Base-by-base conservation (phyloP, 2,113 vertebrate species). In the Trichechus manatus region DNA sequence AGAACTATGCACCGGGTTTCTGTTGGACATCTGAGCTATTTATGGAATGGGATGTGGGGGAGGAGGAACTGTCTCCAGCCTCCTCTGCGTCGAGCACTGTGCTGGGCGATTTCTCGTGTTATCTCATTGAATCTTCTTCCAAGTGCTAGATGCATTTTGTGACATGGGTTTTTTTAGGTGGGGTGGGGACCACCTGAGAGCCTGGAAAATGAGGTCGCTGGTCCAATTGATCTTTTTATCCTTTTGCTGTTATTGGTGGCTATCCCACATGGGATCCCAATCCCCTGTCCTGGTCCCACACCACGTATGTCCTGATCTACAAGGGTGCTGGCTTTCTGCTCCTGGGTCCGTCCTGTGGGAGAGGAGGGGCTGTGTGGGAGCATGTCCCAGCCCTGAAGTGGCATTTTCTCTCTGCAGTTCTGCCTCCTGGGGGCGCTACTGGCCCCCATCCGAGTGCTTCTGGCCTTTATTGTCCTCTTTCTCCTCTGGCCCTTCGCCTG, bases 401-500 rank as follows among this genome's bases (percentile, higher is more conserved):
- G 64, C 78, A 1, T 93, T 95, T 61, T 94, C 79, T 95, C 87
- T 84, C 91, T 59, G 23, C 97, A 99, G 99, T 99, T 99, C 77
- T 91, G 98, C 44, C 31, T 99, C 87, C 96, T 99, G 77, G 99
- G 99, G 83, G 92, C 87, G 6, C 4, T 99, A 80, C 98, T 99
- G 81, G 98, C 99, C 95, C 99, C 99, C 1, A 22, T 99, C 3
- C 98, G 99, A 7, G 15, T 99, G 68, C 56, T 95, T 1, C 81
- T 99, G 87, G 96, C 98, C 14, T 95, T 96, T 33, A 44, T 99
- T 3, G 97, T 97, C 97, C 99, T 99, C 94, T 98, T 99, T 91
- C 88, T 99, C 97, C 98, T 99, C 89, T 99, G 99, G 99, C 99
- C 99, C 8, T 59, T 99, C 0, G 99, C 99, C 22, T 98, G 98